These are phyloP conservation scores for Etheostoma spectabile DNA, from an alignment of 2,113 vertebrate species.

Conservation along the genomic window DNA sequence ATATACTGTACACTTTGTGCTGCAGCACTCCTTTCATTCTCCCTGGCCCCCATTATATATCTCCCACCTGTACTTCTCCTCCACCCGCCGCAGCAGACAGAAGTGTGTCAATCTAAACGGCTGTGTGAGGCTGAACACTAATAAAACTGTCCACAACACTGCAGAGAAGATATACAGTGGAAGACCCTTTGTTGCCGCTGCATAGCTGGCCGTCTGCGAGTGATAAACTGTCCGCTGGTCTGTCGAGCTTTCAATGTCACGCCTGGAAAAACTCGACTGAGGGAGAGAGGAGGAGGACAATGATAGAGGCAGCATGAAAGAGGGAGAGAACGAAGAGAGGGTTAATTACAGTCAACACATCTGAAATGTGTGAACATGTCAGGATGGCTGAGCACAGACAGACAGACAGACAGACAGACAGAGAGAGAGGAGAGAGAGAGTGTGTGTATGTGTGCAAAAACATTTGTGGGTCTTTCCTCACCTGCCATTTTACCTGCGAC, in stretches of 20 bases:
- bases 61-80: not conserved
- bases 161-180: not conserved
- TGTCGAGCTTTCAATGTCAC: not conserved
- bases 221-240: not conserved
- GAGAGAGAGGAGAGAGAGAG: too few species aligned
- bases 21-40: not conserved
- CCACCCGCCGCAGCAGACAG: not conserved
- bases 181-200: not conserved
- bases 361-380: not conserved
- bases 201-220: not conserved
- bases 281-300: not conserved
- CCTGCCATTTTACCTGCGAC: not conserved
- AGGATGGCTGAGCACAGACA: not conserved
- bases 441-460: not conserved
- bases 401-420: fast-evolving
- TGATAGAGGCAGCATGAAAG: not conserved
- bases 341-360: constrained; percentile 1
- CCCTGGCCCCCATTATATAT: too few species aligned
- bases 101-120: not conserved
- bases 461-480: not conserved
- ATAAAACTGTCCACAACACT: not conserved
- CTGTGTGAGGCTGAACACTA: not conserved
- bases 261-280: not conserved
- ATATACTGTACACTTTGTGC: not conserved
- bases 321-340: not conserved